Evolutionary conservation across 2,888 invertebrate species (phyloP), one percentile per base, ranked within the genome.

Genomic region (Pyrochroa serraticornis): DNA sequence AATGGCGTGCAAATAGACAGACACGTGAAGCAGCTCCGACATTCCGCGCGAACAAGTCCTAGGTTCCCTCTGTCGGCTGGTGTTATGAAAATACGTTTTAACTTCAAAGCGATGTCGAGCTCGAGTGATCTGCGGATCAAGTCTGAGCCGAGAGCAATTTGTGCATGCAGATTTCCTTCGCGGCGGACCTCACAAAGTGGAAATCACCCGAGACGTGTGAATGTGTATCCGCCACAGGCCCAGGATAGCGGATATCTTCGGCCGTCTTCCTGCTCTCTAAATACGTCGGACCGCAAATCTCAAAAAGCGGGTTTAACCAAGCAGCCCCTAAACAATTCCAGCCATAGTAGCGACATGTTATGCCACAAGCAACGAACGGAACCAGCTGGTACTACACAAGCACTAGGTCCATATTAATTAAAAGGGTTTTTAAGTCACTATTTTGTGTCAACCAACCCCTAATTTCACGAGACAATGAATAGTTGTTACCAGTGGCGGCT

Each of bases 31-130:
- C 58, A 57, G 51, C 63, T 60, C 58, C 60, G 62, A 62, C 54
- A 64, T 69, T 67, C 66, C 64, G 60, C 62, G 66, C 60, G 65
- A 68, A 63, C 65, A 60, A 49, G 58, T 55, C 43, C 50, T 53
- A 48, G 45, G 47, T 47, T 54, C 59, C 62, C 61, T 47, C 50
- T 65, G 67, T 67, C 66, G 63, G 58, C 51, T 64, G 68, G 68
- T 71, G 74, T 75, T 75, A 75, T 75, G 75, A 75, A 76, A 77
- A 77, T 74, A 73, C 73, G 74, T 71, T 75, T 72, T 71, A 73
- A 74, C 76, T 72, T 77, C 76, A 77, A 76, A 75, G 74, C 66
- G 71, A 70, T 70, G 69, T 68, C 65, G 67, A 67, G 68, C 68
- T 68, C 69, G 63, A 71, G 66, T 68, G 73, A 75, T 75, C 74